phyloP scores from a whole-genome alignment of 2,888 invertebrate species.

The Drosophila paranaensis region DNA sequence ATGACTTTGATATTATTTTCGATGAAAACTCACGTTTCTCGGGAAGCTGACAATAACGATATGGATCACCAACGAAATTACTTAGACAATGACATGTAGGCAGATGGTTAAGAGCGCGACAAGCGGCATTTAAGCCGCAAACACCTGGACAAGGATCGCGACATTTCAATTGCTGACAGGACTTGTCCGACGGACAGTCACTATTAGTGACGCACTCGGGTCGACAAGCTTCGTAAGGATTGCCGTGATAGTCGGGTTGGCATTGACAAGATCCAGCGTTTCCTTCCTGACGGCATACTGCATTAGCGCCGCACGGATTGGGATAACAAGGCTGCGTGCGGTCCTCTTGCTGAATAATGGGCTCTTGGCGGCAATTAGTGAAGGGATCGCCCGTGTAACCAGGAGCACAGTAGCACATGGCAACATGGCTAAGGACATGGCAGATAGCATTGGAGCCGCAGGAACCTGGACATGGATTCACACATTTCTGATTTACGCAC shows the following conservation, averaged over 20 bases:
- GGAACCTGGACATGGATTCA: constrained; percentile 90
- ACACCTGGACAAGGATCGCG: constrained; percentile 92
- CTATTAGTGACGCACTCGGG: constrained; percentile 92
- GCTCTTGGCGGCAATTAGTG: constrained; percentile 85
- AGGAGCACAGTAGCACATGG: constrained; percentile 86
- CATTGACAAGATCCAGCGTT: constrained; percentile 90
- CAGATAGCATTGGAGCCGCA: constrained; percentile 87
- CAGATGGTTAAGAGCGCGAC: constrained; percentile 90
- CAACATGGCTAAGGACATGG: constrained; percentile 87
- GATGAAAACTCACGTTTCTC: constrained; percentile 86
- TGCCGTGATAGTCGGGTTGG: constrained; percentile 87
- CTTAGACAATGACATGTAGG: constrained; percentile 89
- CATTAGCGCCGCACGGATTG: constrained; percentile 89
- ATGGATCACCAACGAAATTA: constrained; percentile 92
- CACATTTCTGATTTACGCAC: constrained; percentile 90
- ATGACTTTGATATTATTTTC: constrained; percentile 19
- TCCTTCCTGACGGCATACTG: constrained; percentile 88
- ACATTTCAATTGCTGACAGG: constrained; percentile 91
- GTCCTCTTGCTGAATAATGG: constrained; percentile 70
- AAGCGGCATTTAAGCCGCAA: constrained; percentile 90
- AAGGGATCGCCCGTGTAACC: constrained; percentile 90
- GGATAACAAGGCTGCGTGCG: constrained; percentile 86
- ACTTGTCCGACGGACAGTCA: constrained; percentile 90
- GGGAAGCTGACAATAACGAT: constrained; percentile 87
- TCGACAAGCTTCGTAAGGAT: constrained; percentile 90